phyloP scores from a whole-genome alignment of 2,888 invertebrate species.

The Tupiocoris notatus region DNA sequence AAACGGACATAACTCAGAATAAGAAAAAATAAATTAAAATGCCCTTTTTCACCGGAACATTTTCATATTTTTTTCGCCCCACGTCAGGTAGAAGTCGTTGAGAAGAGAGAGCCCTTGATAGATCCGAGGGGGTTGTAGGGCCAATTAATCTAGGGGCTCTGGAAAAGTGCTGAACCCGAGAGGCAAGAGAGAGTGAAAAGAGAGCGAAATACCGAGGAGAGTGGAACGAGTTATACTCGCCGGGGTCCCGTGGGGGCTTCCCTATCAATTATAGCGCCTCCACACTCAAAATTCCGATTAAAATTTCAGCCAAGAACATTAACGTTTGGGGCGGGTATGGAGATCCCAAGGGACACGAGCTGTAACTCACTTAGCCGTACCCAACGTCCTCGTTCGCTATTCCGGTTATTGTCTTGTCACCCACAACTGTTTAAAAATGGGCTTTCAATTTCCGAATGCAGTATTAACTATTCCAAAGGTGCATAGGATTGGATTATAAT shows the following conservation, averaged over 20 bases:
- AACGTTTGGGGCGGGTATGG: constrained; percentile 6
- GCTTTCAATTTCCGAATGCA: too few relatives aligned
- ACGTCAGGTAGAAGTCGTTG: too few relatives aligned
- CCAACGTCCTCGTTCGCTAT: not conserved
- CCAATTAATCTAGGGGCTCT: not conserved
- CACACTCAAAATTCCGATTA: constrained; percentile 45
- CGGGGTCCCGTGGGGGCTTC: constrained; percentile 37
- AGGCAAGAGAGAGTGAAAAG: not conserved
- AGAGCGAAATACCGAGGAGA: not conserved
- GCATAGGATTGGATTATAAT: too few relatives aligned
- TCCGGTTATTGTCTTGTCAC: constrained; percentile 17
- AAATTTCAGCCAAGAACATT: constrained; percentile 46
- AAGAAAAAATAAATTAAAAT: too few relatives aligned
- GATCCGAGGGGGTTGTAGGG: not conserved
- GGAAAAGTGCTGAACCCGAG: not conserved
- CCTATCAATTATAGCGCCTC: constrained; percentile 47
- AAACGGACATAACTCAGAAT: too few relatives aligned
- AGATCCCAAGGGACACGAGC: constrained; percentile 31
- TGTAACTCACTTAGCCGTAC: constrained; percentile 44
- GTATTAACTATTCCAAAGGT: too few relatives aligned
- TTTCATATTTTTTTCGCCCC: too few relatives aligned
- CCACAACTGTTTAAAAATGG: not conserved
- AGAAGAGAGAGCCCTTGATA: too few relatives aligned
- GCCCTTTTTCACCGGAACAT: too few relatives aligned
- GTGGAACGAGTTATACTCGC: not conserved